Evolutionary conservation across 2,888 invertebrate genomes (phyloP).

Genomic region (Tinea semifulvella): DNA sequence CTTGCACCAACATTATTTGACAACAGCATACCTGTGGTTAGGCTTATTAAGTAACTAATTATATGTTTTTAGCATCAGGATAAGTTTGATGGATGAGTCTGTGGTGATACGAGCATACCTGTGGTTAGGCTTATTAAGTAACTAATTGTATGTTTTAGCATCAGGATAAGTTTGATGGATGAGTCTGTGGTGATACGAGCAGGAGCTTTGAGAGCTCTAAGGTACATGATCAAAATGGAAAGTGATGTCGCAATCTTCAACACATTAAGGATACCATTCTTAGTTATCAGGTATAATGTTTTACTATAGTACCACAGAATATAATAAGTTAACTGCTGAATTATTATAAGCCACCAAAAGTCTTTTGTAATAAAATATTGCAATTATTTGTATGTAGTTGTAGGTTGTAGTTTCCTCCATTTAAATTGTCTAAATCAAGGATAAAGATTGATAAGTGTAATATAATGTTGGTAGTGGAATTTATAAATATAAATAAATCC

Average conservation of each 20-base stretch:
- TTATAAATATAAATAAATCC: too few relatives aligned
- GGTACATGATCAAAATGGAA: slow-evolving; percentile 82
- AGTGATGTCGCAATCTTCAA: slow-evolving; percentile 83
- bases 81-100: slow-evolving; percentile 85
- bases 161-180: slow-evolving; percentile 85
- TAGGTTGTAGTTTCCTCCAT: too few relatives aligned
- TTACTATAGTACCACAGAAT: too few relatives aligned
- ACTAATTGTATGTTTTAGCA: slow-evolving; percentile 59
- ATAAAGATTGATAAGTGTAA: too few relatives aligned
- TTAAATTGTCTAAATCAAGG: too few relatives aligned
- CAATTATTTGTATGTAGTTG: too few relatives aligned
- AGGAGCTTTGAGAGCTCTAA: slow-evolving; percentile 85
- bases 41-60: neutral
- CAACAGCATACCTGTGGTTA: slow-evolving; percentile 9
- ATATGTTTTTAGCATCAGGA: slow-evolving; percentile 74
- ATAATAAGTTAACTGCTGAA: too few relatives aligned
- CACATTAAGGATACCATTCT: slow-evolving; percentile 82
- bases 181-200: slow-evolving; percentile 91
- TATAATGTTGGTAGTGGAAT: too few relatives aligned
- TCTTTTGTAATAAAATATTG: too few relatives aligned
- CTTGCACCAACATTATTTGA: too few relatives aligned
- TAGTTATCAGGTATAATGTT: slow-evolving; percentile 74
- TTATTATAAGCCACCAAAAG: too few relatives aligned
- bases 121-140: neutral
- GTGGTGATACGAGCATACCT: slow-evolving; percentile 83